A percentile compares a stretch with the other conserved stretches of the same genome.
Evolutionary conservation across 2,888 invertebrate genomes (phyloP).

Genomic region (Lycia hirtaria): DNA sequence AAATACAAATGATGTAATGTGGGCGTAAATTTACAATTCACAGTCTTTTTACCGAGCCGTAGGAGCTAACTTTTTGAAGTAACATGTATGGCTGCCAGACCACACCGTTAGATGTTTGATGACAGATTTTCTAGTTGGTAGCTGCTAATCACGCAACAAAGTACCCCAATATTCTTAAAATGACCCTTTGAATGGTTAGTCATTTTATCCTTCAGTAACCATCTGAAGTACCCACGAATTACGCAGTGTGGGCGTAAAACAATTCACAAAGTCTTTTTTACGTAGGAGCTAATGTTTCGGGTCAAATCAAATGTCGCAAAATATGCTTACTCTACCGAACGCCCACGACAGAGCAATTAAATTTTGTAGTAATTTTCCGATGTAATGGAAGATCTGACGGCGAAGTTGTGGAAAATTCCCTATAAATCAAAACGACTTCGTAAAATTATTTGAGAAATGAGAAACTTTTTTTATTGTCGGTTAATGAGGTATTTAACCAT

Average conservation of each 20-base stretch:
- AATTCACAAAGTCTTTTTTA: conserved; percentile 6
- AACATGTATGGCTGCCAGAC: no score
- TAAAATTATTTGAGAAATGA: no score
- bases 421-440: no score
- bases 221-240: neutral
- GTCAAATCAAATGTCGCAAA: conserved; percentile 2
- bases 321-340: conserved; percentile 4
- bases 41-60: conserved; percentile 10
- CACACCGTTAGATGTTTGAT: no score
- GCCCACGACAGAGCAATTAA: conserved; percentile 12
- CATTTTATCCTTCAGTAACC: neutral
- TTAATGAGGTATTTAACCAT: no score
- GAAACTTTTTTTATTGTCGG: no score
- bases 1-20: neutral
- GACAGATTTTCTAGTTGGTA: no score
- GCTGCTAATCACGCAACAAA: no score
- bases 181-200: no score
- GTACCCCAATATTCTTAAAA: no score
- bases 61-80: conserved; percentile 7
- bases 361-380: conserved; percentile 15
- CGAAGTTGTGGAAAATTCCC: no score
- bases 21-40: conserved; percentile 9
- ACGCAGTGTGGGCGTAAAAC: conserved; percentile 3
- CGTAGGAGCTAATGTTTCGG: conserved; percentile 11
- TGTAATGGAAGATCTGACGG: neutral